Evolutionary conservation across 35 echinoderm and acorn worm genomes (phyloP).

Genomic region (Stichopus chloronotus): DNA sequence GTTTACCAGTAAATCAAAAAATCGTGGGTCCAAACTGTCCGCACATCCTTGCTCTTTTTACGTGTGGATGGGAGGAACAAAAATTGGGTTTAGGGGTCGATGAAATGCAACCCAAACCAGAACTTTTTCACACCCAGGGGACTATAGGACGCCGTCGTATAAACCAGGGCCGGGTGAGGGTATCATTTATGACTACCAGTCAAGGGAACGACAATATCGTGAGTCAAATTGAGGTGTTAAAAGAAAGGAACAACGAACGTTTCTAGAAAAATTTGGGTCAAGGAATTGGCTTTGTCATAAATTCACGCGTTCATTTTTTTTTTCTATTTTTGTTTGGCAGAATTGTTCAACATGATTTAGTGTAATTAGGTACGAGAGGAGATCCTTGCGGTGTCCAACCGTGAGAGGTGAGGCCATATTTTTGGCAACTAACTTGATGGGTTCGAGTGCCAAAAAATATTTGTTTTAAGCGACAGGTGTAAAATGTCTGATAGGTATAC

Average conservation of each 20-base stretch:
- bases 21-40: not conserved
- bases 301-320: constrained; percentile 9
- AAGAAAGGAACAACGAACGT: not conserved
- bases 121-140: not conserved
- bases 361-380: constrained; percentile 38
- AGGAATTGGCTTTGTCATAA: constrained; percentile 18
- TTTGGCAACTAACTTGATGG: constrained; percentile 16
- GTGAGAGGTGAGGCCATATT: constrained; percentile 28
- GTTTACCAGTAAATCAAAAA: not conserved
- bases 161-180: constrained; percentile 31
- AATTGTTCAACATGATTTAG: constrained; percentile 33
- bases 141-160: not conserved
- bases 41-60: not conserved
- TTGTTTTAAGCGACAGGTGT: constrained; percentile 19
- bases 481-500: constrained; percentile 19
- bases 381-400: constrained; percentile 48
- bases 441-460: not conserved
- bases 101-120: not conserved
- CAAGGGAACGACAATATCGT: not conserved
- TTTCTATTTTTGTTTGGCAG: not conserved
- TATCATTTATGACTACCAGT: not conserved
- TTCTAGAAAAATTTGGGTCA: constrained; percentile 28
- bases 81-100: not conserved
- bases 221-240: constrained; percentile 40
- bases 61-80: not conserved